Conservation (phyloP, 1,140 invertebrate species). For the Anoplolepis gracilipes region DNA sequence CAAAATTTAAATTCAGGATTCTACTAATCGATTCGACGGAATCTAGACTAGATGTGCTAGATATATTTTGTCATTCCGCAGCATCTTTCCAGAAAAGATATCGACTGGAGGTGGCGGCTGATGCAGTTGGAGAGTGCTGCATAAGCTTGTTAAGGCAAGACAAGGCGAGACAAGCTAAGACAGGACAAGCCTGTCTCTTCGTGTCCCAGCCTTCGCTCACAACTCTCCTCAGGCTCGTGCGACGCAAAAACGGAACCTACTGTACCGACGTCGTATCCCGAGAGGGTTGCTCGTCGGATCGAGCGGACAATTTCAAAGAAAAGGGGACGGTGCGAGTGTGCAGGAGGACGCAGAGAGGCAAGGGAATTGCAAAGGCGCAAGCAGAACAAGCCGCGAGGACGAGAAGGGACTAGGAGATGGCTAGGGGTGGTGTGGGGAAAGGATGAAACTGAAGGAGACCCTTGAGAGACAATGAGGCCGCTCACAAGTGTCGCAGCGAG, state of each 20-base stretch:
- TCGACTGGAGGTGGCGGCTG: slow-evolving; percentile 70
- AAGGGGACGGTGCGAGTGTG: slow-evolving; percentile 69
- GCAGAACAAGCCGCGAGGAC: slow-evolving; percentile 54
- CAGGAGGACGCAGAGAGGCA: slow-evolving; percentile 18
- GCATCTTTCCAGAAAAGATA: slow-evolving; percentile 57
- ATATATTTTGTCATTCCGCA: slow-evolving; percentile 9
- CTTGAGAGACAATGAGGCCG: slow-evolving; percentile 86
- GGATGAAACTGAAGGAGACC: slow-evolving; percentile 77
- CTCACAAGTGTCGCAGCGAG: slow-evolving; percentile 85
- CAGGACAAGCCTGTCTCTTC: slow-evolving; percentile 56
- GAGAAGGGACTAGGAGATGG: slow-evolving; percentile 60
- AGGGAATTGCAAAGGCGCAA: slow-evolving; percentile 6
- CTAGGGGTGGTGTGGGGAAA: slow-evolving; percentile 52
- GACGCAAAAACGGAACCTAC: slow-evolving; percentile 56
- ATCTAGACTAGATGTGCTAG: neutral
- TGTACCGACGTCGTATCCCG: slow-evolving; percentile 64
- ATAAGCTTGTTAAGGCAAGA: slow-evolving; percentile 83
- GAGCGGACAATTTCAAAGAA: slow-evolving; percentile 72
- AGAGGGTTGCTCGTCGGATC: slow-evolving; percentile 68
- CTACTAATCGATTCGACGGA: neutral
- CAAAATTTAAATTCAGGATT: neutral
- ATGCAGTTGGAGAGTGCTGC: slow-evolving; percentile 82
- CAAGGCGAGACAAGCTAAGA: slow-evolving; percentile 55
- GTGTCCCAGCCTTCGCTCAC: slow-evolving; percentile 24
- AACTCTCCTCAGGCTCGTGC: slow-evolving; percentile 22